Evolutionary conservation across 2,797 vertebrate species (phyloP).

Genomic region (Melanogrammus aeglefinus): DNA sequence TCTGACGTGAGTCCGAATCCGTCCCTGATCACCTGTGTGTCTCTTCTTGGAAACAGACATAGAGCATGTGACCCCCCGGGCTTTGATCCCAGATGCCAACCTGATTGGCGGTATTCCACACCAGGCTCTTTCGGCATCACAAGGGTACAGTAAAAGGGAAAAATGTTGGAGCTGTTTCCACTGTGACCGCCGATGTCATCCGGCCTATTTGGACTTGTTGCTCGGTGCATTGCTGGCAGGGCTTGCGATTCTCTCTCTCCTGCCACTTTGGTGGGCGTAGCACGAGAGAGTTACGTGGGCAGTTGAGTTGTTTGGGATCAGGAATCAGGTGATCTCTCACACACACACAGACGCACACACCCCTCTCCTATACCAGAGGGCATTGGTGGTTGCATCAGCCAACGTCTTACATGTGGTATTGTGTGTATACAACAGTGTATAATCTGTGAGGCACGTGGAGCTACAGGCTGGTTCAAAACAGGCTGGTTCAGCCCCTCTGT

Average conservation of each 20-base stretch:
- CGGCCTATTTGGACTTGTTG: neutral
- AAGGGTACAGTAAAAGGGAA: neutral
- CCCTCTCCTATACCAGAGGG: neutral
- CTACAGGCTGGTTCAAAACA: neutral
- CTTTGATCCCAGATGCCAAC: neutral
- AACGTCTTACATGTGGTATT: neutral
- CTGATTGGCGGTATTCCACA: neutral
- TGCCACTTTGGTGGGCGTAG: neutral
- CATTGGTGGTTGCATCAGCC: neutral
- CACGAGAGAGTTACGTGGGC: neutral
- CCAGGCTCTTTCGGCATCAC: neutral
- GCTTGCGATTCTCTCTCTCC: neutral
- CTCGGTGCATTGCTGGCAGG: neutral
- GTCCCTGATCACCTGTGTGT: neutral
- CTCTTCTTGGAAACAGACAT: neutral
- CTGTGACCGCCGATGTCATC: neutral
- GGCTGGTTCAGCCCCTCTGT: neutral
- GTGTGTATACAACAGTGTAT: neutral
- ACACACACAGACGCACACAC: neutral
- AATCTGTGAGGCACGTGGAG: neutral
- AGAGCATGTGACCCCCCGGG: neutral
- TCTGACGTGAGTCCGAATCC: neutral
- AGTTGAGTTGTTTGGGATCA: neutral
- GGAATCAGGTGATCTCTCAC: neutral
- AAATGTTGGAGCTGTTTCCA: neutral